Evolutionary conservation across 1,140 invertebrate species (phyloP).

Genomic region (Zophobas atratus): DNA sequence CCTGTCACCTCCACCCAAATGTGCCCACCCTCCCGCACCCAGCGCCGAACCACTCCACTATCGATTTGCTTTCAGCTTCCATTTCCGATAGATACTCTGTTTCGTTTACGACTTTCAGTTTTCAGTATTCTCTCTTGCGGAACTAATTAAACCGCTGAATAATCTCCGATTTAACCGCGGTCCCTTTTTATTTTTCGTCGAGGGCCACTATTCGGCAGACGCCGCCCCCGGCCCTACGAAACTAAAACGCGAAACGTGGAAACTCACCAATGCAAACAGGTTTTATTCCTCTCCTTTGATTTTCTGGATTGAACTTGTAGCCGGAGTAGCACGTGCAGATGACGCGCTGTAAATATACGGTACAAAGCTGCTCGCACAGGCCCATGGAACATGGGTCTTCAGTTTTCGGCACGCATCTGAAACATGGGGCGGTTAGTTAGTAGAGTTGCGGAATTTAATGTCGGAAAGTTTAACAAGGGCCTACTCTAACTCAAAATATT

Average conservation of each 20-base stretch:
- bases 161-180: constrained; percentile 3
- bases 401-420: constrained; percentile 73
- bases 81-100: background rate
- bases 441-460: no score
- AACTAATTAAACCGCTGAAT: constrained; percentile 28
- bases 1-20: no score
- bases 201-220: constrained; percentile 8
- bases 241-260: constrained; percentile 8
- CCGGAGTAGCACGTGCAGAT: constrained; percentile 78
- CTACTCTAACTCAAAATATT: no score
- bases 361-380: constrained; percentile 78
- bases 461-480: no score
- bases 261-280: constrained; percentile 74
- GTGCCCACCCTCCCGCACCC: no score
- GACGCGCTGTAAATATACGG: constrained; percentile 73
- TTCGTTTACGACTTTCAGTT: background rate
- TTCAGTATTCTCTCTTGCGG: background rate
- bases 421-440: constrained; percentile 48
- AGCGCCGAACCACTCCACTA: no score
- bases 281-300: constrained; percentile 69
- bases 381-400: constrained; percentile 75
- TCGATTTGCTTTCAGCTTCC: no score
- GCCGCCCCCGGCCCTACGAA: background rate
- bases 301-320: constrained; percentile 73
- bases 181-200: constrained; percentile 31